These are phyloP conservation scores for Crenichthys baileyi DNA, from an alignment of 2,797 vertebrate genomes.

Conservation along the genomic window DNA sequence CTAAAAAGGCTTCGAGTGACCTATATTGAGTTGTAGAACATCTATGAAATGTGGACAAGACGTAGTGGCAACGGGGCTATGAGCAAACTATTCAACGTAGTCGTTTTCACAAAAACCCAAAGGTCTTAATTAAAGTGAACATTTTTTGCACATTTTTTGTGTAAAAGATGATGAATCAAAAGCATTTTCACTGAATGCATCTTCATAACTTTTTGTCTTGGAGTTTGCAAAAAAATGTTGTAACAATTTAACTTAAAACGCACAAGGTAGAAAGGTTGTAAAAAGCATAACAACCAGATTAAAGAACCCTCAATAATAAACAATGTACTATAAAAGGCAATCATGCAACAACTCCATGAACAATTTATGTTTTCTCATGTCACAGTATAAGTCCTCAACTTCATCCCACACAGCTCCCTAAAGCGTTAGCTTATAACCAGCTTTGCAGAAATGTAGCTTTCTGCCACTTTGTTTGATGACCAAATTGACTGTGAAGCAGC, in stretches of 20 bases:
- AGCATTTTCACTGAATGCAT: neutral
- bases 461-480: conserved; percentile 48
- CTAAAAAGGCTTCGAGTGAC: neutral
- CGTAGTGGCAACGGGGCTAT: neutral
- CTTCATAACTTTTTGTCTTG: neutral
- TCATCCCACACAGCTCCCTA: conserved; percentile 25
- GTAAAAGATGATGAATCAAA: conserved; percentile 1
- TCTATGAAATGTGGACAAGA: neutral
- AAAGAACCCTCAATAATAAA: conserved; percentile 6
- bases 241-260: neutral
- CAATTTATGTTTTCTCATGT: conserved; percentile 34
- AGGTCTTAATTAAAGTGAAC: neutral
- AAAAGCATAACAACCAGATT: neutral
- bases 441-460: conserved; percentile 52
- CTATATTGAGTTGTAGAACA: neutral
- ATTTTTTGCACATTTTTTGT: neutral
- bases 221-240: neutral
- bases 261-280: neutral
- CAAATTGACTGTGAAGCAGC: conserved; percentile 68
- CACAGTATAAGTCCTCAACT: conserved; percentile 30
- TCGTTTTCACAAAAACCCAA: neutral
- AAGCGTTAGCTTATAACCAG: conserved; percentile 41
- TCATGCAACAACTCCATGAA: conserved; percentile 11
- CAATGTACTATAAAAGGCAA: neutral
- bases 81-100: neutral